Evolutionary conservation across 2,113 vertebrate genomes (phyloP).

Genomic region (Pseudorhombus dupliciocellatus): DNA sequence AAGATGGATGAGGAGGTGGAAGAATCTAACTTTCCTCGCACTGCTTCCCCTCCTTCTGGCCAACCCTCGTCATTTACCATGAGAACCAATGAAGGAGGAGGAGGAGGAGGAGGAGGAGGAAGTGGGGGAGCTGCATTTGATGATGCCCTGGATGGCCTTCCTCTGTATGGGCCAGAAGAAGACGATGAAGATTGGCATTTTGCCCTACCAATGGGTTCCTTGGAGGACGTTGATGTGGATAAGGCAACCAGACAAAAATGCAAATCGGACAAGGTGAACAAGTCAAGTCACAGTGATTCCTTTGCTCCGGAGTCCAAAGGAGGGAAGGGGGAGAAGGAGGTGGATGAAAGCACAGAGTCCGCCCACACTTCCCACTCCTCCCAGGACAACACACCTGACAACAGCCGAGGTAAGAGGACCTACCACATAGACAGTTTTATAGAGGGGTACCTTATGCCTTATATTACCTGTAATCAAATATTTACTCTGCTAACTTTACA

Average conservation of each 20-base stretch:
- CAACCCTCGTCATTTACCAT: slow-evolving; percentile 34
- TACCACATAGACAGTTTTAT: background rate
- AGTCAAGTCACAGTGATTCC: background rate
- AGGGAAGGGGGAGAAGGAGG: slow-evolving; percentile 23
- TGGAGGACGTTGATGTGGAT: slow-evolving; percentile 40
- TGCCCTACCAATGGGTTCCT: slow-evolving; percentile 54
- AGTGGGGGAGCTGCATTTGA: slow-evolving; percentile 65
- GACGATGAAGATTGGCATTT: slow-evolving; percentile 78
- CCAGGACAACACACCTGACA: slow-evolving; percentile 56
- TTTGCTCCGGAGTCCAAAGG: slow-evolving; percentile 18
- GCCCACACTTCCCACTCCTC: slow-evolving; percentile 70
- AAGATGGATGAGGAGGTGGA: slow-evolving; percentile 35
- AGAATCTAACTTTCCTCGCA: slow-evolving; percentile 30
- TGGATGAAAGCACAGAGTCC: slow-evolving; percentile 49
- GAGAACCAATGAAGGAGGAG: slow-evolving; percentile 32
- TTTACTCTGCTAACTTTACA: no score
- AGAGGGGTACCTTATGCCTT: background rate
- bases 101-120: slow-evolving; percentile 36
- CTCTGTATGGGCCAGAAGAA: slow-evolving; percentile 57
- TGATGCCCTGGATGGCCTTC: slow-evolving; percentile 68
- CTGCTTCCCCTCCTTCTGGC: slow-evolving; percentile 24
- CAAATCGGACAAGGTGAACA: slow-evolving; percentile 1
- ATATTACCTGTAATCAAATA: no score
- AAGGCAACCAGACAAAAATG: slow-evolving; percentile 27
- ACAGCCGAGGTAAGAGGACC: slow-evolving; percentile 56